Evolutionary conservation across 2,888 invertebrate genomes (phyloP).

Genomic region (Kuschelorhynchus macadamiae): DNA sequence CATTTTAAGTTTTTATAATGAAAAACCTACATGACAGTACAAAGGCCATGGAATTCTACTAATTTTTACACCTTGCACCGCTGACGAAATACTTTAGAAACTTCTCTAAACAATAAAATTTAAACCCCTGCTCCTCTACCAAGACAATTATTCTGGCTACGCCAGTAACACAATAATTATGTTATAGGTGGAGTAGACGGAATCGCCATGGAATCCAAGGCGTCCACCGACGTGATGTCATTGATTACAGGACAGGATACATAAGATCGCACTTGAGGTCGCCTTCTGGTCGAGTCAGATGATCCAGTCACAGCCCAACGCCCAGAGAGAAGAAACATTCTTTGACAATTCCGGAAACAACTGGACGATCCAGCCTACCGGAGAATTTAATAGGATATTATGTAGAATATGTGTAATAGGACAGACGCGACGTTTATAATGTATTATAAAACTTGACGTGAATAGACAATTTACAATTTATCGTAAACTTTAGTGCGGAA

Average conservation of each 20-base stretch:
- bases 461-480: too few species aligned
- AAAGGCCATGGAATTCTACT: too few species aligned
- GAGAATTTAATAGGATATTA: constrained; percentile 39
- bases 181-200: constrained; percentile 85
- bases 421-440: too few species aligned
- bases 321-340: constrained; percentile 33
- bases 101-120: too few species aligned
- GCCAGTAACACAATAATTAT: neutral
- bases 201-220: constrained; percentile 72
- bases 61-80: too few species aligned
- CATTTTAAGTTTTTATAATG: too few species aligned
- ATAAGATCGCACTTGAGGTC: constrained; percentile 93
- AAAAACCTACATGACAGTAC: too few species aligned
- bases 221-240: constrained; percentile 74
- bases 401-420: constrained; percentile 35
- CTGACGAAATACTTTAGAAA: too few species aligned
- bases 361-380: constrained; percentile 41
- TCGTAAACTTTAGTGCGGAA: too few species aligned
- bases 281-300: constrained; percentile 93
- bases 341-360: constrained; percentile 28
- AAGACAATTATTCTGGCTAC: too few species aligned
- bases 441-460: too few species aligned
- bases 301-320: constrained; percentile 70
- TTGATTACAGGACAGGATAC: constrained; percentile 89
- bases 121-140: too few species aligned